A percentile compares a stretch with the other conserved stretches of the same genome.
Conservation (phyloP, 2,113 vertebrate species). For the Pangasianodon gigas region DNA sequence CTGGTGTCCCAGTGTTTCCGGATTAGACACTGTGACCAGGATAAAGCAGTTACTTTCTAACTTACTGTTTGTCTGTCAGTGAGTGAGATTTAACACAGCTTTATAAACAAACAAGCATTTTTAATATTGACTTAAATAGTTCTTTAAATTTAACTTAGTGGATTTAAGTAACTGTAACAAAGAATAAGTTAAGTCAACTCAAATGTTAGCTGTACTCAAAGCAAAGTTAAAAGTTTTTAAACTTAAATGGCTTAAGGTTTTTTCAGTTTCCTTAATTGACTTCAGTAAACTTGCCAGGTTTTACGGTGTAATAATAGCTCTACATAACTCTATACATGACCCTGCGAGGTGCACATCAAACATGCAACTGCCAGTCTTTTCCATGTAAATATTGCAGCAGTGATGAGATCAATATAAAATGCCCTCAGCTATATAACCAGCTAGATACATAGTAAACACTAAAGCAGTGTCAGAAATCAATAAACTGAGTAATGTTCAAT, state of each 20-base stretch:
- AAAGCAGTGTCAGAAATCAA: not conserved
- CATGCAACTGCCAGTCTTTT: not conserved
- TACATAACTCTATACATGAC: no score
- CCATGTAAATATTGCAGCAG: not conserved
- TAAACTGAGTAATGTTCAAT: not conserved
- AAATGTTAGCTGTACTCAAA: not conserved
- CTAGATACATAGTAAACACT: not conserved
- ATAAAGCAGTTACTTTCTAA: not conserved
- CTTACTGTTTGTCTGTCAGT: not conserved
- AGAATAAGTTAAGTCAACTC: not conserved
- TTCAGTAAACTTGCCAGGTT: not conserved
- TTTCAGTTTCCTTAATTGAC: not conserved
- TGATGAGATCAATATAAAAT: not conserved
- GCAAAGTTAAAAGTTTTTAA: not conserved
- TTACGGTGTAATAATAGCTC: no score
- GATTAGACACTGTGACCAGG: not conserved
- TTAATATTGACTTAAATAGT: not conserved
- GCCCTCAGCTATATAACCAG: not conserved
- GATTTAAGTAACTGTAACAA: not conserved
- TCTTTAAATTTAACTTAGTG: not conserved
- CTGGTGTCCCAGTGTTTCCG: not conserved
- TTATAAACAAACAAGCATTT: not conserved
- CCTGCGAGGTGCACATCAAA: not conserved
- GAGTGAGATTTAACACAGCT: not conserved
- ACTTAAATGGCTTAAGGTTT: not conserved